A percentile compares a stretch with the other conserved stretches of the same genome.
Conservation (phyloP, 2,797 vertebrate genomes). For the Dendrocincla tyrannina region DNA sequence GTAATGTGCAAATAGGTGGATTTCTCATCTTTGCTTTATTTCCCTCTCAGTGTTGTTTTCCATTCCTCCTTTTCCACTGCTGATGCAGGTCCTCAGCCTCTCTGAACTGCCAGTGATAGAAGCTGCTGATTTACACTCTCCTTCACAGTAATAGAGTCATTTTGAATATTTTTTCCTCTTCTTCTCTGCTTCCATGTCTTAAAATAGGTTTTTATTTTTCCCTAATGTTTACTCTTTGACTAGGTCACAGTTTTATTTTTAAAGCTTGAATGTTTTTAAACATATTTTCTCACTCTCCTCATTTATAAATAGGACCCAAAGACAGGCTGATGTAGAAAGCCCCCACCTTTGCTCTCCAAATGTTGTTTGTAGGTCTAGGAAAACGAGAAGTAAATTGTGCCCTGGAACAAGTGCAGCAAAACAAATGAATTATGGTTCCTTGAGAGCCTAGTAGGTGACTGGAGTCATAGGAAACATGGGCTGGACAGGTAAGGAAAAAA, state of each 20-base stretch:
- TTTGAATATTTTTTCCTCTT: neutral
- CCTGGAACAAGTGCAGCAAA: neutral
- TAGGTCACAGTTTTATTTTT: constrained; percentile 53
- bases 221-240: constrained; percentile 23
- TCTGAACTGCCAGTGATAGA: neutral
- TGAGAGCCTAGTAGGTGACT: neutral
- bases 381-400: neutral
- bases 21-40: neutral
- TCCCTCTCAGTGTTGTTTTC: neutral
- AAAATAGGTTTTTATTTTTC: constrained; percentile 11
- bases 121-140: neutral
- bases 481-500: neutral
- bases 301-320: constrained; percentile 44
- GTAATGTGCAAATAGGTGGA: neutral
- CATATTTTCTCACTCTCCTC: constrained; percentile 1
- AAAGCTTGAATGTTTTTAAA: constrained; percentile 35
- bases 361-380: neutral
- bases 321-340: neutral
- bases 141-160: neutral
- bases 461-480: neutral
- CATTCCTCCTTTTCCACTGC: neutral
- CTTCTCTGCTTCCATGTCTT: neutral
- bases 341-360: neutral
- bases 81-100: neutral
- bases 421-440: neutral